Evolutionary conservation across 1,140 invertebrate species (phyloP).

Genomic region (Cryptotermes secundus): DNA sequence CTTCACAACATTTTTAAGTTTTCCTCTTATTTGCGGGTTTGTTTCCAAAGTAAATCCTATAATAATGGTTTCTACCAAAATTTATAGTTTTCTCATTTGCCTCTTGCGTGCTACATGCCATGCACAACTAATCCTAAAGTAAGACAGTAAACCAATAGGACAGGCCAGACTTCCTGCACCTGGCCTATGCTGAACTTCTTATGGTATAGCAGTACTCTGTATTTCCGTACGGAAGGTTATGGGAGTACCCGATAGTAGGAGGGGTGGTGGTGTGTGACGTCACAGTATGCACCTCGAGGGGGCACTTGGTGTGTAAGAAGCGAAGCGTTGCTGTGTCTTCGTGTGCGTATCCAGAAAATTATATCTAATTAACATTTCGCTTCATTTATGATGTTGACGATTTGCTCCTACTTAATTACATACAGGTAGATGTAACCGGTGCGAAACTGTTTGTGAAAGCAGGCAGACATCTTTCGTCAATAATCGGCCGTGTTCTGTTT

Average conservation of each 20-base stretch:
- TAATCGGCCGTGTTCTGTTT: background rate
- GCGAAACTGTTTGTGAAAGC: background rate
- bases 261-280: constrained; percentile 10
- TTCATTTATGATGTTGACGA: background rate
- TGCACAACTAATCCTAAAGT: too few relatives aligned
- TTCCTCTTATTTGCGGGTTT: too few relatives aligned
- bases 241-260: constrained; percentile 3
- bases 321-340: constrained; percentile 13
- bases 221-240: background rate
- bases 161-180: background rate
- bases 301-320: background rate
- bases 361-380: background rate
- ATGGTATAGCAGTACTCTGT: background rate
- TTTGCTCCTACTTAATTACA: background rate
- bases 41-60: too few relatives aligned
- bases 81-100: too few relatives aligned
- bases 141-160: too few relatives aligned
- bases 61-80: too few relatives aligned
- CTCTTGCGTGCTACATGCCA: too few relatives aligned
- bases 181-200: background rate
- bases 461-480: background rate
- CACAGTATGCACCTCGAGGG: background rate
- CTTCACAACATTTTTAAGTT: too few relatives aligned
- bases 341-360: background rate
- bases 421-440: background rate